These are phyloP conservation scores for Sphaeramia orbicularis DNA, from an alignment of 2,797 vertebrate species.

Conservation along the genomic window DNA sequence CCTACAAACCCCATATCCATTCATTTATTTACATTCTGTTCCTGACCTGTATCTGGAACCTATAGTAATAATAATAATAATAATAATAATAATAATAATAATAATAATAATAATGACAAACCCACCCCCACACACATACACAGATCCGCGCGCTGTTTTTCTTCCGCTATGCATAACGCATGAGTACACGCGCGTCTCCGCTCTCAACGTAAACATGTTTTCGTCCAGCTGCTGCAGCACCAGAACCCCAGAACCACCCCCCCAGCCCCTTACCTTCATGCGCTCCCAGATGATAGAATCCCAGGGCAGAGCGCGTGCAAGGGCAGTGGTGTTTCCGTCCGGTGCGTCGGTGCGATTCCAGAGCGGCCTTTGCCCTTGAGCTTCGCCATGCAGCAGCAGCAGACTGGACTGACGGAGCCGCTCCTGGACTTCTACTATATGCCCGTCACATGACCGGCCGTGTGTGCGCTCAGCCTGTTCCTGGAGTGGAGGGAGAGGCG, in stretches of 20 bases:
- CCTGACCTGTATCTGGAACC: neutral
- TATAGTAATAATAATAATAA: no score
- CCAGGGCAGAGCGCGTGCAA: slow-evolving; percentile 19
- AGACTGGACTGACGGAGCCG: slow-evolving; percentile 59
- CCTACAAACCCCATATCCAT: neutral
- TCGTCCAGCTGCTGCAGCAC: slow-evolving; percentile 50
- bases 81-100: no score
- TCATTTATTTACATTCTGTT: neutral
- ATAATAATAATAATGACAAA: no score
- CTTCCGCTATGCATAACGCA: slow-evolving; percentile 21
- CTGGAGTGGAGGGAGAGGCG: no score
- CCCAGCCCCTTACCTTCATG: slow-evolving; percentile 64
- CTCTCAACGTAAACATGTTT: slow-evolving; percentile 83
- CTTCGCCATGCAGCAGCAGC: slow-evolving; percentile 53
- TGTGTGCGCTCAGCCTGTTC: slow-evolving; percentile 34
- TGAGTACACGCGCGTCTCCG: slow-evolving; percentile 61
- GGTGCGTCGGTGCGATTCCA: slow-evolving; percentile 17
- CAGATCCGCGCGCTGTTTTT: neutral
- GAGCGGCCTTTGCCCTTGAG: slow-evolving; percentile 72
- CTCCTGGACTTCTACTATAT: slow-evolving; percentile 83
- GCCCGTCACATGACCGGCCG: slow-evolving; percentile 84
- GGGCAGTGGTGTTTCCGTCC: slow-evolving; percentile 27
- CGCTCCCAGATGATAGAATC: slow-evolving; percentile 16
- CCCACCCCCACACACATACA: no score
- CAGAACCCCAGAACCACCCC: no score